Evolutionary conservation across 2,797 vertebrate species (phyloP).

Genomic region (Caiman crocodilus): DNA sequence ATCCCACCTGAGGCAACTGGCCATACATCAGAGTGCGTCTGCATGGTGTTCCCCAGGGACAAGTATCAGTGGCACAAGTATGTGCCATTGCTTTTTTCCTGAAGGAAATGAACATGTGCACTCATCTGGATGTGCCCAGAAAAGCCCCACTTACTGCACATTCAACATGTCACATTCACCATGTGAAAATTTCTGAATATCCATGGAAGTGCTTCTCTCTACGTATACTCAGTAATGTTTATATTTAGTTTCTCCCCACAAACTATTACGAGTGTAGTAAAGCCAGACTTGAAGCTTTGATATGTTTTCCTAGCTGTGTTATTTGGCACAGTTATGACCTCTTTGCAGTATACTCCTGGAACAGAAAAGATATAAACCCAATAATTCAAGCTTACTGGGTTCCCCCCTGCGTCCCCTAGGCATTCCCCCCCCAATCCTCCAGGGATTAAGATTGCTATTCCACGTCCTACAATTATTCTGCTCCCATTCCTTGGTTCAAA

Average conservation of each 20-base stretch:
- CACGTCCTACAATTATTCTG: not conserved
- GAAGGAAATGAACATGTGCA: no score
- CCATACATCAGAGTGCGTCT: no score
- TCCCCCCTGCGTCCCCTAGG: accelerated
- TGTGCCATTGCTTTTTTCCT: no score
- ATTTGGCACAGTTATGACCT: not conserved
- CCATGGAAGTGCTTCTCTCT: not conserved
- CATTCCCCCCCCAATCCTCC: not conserved
- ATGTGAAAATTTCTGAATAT: not conserved
- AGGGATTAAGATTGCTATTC: not conserved
- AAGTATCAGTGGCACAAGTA: no score
- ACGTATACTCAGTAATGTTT: not conserved
- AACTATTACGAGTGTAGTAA: not conserved
- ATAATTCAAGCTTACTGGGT: not conserved
- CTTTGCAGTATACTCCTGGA: not conserved
- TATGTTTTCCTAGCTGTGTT: no score
- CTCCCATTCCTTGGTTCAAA: not conserved
- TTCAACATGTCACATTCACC: not conserved
- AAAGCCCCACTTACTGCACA: no score
- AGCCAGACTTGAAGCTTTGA: not conserved
- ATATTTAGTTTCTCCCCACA: accelerated
- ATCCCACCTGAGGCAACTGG: no score
- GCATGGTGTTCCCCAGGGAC: no score
- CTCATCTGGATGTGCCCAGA: no score
- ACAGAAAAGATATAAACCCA: not conserved